phyloP scores from a whole-genome alignment of 2,888 invertebrate species.

The Xestobium rufovillosum region DNA sequence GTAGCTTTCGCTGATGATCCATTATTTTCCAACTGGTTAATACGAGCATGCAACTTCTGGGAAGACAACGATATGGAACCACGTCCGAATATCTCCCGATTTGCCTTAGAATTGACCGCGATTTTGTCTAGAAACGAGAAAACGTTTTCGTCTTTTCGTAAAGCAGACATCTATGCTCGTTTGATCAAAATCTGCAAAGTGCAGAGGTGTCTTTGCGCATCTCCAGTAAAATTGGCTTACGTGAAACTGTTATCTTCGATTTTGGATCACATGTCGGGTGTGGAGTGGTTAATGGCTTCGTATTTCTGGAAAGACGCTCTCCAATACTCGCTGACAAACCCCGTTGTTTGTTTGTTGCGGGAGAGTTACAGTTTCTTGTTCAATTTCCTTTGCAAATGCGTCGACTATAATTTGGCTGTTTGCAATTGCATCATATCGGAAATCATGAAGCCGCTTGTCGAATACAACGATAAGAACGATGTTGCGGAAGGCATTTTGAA shows the following conservation, averaged over 20 bases:
- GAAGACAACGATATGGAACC: conserved; percentile 33
- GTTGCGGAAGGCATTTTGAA: conserved; percentile 48
- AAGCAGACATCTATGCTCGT: conserved; percentile 34
- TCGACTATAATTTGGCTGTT: conserved; percentile 46
- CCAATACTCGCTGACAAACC: conserved; percentile 54
- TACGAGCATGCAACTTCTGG: conserved; percentile 34
- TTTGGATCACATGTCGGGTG: conserved; percentile 55
- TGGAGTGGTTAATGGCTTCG: conserved; percentile 56
- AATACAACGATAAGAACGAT: conserved; percentile 44
- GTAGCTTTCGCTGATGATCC: too few species aligned
- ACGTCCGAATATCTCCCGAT: conserved; percentile 46
- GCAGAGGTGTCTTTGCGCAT: conserved; percentile 41
- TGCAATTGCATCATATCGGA: conserved; percentile 50
- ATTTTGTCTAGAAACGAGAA: conserved; percentile 48
- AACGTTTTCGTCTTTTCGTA: conserved; percentile 42
- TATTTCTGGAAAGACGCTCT: conserved; percentile 60
- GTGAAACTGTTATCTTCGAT: conserved; percentile 56
- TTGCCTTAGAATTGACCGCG: conserved; percentile 52
- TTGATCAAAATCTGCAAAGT: conserved; percentile 36
- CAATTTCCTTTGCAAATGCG: conserved; percentile 50
- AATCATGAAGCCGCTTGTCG: conserved; percentile 53
- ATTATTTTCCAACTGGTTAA: conserved; percentile 38
- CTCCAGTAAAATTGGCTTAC: conserved; percentile 60
- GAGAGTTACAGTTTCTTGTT: conserved; percentile 59
- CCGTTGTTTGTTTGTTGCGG: conserved; percentile 64